phyloP scores from a whole-genome alignment of 1,140 invertebrate genomes.

The Aporrectodea caliginosa region DNA sequence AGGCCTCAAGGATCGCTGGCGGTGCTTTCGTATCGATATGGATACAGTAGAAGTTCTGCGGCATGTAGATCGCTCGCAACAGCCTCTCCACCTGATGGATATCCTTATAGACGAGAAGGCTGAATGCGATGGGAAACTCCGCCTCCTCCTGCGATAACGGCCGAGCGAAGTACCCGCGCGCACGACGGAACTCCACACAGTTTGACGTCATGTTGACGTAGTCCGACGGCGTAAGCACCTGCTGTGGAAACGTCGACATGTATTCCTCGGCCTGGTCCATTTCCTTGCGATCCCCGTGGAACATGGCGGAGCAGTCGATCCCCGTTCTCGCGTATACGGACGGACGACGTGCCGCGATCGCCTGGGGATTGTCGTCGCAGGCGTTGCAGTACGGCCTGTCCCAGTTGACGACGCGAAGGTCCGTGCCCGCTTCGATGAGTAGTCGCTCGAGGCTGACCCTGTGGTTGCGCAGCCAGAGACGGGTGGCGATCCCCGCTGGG shows the following conservation, averaged over 20 bases:
- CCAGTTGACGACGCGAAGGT: background rate
- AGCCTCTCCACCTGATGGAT: constrained; percentile 38
- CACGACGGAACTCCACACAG: constrained; percentile 20
- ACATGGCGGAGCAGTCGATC: constrained; percentile 20
- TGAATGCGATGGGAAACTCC: constrained; percentile 31
- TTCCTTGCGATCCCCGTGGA: constrained; percentile 15
- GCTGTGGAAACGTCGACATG: background rate
- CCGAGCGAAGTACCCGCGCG: constrained; percentile 16
- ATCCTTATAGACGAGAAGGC: constrained; percentile 26
- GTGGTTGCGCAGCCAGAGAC: background rate
- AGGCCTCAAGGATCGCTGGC: background rate
- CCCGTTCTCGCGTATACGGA: constrained; percentile 11
- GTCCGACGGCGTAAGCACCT: background rate
- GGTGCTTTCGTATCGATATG: constrained; percentile 43
- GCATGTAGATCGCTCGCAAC: constrained; percentile 45
- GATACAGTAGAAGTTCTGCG: constrained; percentile 51
- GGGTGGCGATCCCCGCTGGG: background rate
- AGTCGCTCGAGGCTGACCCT: background rate
- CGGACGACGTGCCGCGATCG: background rate
- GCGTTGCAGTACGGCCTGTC: background rate
- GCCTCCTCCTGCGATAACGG: constrained; percentile 27
- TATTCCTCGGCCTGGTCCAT: constrained; percentile 4
- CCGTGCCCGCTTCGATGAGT: background rate
- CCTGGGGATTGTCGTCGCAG: background rate
- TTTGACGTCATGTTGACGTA: constrained; percentile 15